These are phyloP conservation scores for Leucopsar rothschildi DNA, from an alignment of 2,113 vertebrate genomes.

Conservation along the genomic window DNA sequence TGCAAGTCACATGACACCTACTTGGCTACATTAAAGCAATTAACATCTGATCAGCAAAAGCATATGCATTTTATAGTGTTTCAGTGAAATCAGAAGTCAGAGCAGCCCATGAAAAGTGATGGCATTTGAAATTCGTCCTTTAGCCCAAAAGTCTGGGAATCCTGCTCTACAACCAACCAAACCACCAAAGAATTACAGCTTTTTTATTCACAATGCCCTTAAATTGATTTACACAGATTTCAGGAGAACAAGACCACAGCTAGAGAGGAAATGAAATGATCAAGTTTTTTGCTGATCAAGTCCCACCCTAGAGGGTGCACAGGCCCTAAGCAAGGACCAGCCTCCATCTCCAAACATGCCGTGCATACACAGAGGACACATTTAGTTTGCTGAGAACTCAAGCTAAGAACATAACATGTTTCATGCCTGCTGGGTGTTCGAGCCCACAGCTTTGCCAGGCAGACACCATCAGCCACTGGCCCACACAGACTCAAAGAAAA, in stretches of 20 bases:
- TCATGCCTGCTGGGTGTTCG: neutral
- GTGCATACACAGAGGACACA: neutral
- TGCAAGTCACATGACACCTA: rapidly evolving
- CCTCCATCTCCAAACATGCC: neutral
- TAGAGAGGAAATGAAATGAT: neutral
- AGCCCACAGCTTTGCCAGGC: neutral
- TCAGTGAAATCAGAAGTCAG: neutral
- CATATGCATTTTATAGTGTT: neutral
- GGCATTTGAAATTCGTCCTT: neutral
- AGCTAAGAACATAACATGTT: neutral
- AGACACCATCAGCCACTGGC: neutral
- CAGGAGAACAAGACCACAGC: neutral
- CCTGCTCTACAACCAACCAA: neutral
- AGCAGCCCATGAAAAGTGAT: neutral
- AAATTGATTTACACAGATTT: neutral
- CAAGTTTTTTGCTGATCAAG: neutral
- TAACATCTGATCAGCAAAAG: neutral
- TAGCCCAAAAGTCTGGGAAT: neutral
- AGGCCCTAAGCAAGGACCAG: neutral
- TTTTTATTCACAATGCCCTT: neutral
- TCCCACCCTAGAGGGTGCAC: neutral
- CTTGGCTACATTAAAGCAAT: neutral
- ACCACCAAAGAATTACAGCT: neutral
- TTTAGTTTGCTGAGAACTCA: neutral
- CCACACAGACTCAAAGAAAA: neutral